Conservation (phyloP, 2,797 vertebrate species). For the Margarornis squamiger region DNA sequence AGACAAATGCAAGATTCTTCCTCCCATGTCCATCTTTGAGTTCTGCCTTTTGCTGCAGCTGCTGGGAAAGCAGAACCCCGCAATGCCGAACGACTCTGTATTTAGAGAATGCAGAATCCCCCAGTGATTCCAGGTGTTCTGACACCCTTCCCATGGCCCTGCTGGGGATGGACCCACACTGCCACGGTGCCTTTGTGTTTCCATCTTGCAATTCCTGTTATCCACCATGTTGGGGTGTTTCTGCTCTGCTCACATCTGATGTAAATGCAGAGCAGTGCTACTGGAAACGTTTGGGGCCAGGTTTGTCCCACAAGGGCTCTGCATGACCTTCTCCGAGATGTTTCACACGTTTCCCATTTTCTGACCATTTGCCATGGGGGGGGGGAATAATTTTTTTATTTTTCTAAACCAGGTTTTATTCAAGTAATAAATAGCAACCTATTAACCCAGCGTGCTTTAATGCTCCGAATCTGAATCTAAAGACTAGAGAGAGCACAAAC, state of each 20-base stretch:
- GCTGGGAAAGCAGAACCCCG: background rate
- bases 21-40: background rate
- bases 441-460: slow-evolving; percentile 70
- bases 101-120: background rate
- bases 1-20: background rate
- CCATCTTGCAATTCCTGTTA: background rate
- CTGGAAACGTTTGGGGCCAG: background rate
- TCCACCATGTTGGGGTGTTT: background rate
- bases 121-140: background rate
- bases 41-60: background rate
- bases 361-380: background rate
- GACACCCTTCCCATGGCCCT: fast-evolving
- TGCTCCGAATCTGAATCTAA: slow-evolving; percentile 63
- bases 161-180: background rate
- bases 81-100: fast-evolving
- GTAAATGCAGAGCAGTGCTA: background rate
- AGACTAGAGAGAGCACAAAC: slow-evolving; percentile 65
- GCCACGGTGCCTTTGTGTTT: background rate
- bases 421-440: slow-evolving; percentile 57
- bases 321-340: background rate
- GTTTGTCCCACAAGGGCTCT: background rate
- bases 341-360: background rate
- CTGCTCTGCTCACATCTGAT: background rate
- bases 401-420: slow-evolving; percentile 40
- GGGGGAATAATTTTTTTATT: background rate